phyloP scores from a whole-genome alignment of 2,888 invertebrate species.

The Gymnoscelis rufifasciata region DNA sequence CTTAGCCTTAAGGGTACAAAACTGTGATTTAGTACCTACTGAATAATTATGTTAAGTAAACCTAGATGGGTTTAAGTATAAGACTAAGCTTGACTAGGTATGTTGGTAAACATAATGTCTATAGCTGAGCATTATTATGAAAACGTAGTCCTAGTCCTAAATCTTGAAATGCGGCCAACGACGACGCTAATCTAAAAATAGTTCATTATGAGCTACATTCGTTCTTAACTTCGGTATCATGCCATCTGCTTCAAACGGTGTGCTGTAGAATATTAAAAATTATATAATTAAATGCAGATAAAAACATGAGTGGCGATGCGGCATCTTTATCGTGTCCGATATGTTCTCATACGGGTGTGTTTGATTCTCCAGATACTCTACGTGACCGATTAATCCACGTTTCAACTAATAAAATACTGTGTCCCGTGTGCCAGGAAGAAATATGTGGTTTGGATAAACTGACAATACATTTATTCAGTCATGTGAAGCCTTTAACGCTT shows the following conservation, averaged over 20 bases:
- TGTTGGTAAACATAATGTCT: too few relatives aligned
- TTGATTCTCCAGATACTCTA: constrained; percentile 84
- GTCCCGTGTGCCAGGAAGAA: constrained; percentile 88
- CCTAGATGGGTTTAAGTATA: too few relatives aligned
- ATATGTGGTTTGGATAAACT: constrained; percentile 88
- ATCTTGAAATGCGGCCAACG: constrained; percentile 69
- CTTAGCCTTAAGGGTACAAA: too few relatives aligned
- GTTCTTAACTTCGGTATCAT: constrained; percentile 30
- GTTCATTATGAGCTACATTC: constrained; percentile 56
- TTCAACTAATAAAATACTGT: constrained; percentile 85
- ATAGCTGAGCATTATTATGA: not conserved
- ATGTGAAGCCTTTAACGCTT: constrained; percentile 69
- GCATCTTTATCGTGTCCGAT: constrained; percentile 85
- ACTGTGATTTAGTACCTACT: too few relatives aligned
- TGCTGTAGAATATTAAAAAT: not conserved
- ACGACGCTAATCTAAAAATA: constrained; percentile 65
- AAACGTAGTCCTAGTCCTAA: constrained; percentile 33
- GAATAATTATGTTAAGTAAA: too few relatives aligned
- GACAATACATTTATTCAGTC: constrained; percentile 89
- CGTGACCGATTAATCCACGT: constrained; percentile 85
- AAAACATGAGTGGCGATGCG: constrained; percentile 72
- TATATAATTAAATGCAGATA: not conserved
- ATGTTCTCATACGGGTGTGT: constrained; percentile 84
- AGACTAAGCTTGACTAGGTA: too few relatives aligned
- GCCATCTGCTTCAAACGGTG: not conserved